Conservation (phyloP, 2,888 invertebrate genomes). For the Podabrus alpinus region DNA sequence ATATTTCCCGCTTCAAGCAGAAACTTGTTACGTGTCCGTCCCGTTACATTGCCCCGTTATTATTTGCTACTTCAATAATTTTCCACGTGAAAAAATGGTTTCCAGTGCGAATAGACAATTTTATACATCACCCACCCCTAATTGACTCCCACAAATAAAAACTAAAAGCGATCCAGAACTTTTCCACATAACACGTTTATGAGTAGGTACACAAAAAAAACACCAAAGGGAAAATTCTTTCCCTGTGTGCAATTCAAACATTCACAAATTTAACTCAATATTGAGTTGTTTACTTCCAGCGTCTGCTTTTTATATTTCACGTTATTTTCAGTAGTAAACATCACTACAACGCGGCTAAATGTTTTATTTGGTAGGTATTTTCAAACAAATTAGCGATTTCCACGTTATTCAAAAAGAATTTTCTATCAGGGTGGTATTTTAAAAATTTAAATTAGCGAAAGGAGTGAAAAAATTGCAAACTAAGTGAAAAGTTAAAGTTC, state of each 20-base stretch:
- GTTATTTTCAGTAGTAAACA: background rate
- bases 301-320: background rate
- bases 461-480: too few species aligned
- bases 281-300: background rate
- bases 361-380: background rate
- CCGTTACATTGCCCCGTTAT: background rate
- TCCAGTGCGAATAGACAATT: too few species aligned
- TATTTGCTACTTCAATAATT: background rate
- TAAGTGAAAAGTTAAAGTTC: background rate
- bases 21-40: background rate
- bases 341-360: background rate
- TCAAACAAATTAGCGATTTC: background rate
- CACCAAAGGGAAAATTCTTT: background rate
- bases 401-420: too few species aligned
- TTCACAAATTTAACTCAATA: slow-evolving; percentile 2
- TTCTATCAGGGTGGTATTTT: too few species aligned
- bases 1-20: background rate
- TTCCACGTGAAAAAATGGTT: background rate
- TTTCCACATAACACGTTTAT: background rate
- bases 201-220: background rate
- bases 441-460: too few species aligned
- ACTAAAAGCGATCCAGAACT: background rate
- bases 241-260: background rate
- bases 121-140: background rate
- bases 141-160: background rate